Base-by-base conservation (phyloP, 2,888 invertebrate genomes). In the Andrena flavipes region DNA sequence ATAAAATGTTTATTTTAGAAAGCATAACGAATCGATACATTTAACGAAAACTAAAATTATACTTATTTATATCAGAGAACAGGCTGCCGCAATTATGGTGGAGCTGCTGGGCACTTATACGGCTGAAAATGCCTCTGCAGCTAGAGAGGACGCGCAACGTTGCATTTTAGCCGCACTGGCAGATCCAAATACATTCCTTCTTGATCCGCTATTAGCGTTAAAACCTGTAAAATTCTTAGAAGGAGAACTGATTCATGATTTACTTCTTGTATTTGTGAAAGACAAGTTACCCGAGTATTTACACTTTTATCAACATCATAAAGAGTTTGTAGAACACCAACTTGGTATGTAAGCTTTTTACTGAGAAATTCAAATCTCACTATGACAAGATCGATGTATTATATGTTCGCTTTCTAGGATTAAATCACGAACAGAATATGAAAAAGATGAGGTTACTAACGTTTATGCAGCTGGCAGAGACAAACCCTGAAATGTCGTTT, bases 401-500 rank as follows among this genome's bases (percentile, higher is more conserved):
- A 16, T 6, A 60, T 42, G 20, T 67, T 78, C 42, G 0, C 67
- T 56, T 68, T 67, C 5, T 72, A 96, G 97, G 98, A 63, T 94
- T 99, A 67, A 98, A 98, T 91, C 99, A 99, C 93, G 98, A 99
- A 91, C 97, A 98, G 91, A 99, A 99, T 92, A 96, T 99, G 94
- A 97, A 98, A 92, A 99, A 99, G 94, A 99, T 99, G 98, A 96
- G 99, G 84, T 95, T 99, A 90, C 94, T 99, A 73, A 98, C 99
- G 0, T 98, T 99, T 93, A 99, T 99, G 98, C 99, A 99, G 93
- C 96, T 99, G 95, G 99, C 99, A 3, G 99, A 99, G 94, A 97
- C 96, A 73, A 97, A 97, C 92, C 97, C 98, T 30, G 99, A 99
- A 94, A 97, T 99, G 94, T 95, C 97, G n/a, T 99, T 99, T 93